Percentiles rank a stretch among this genome's conserved stretches.
Evolutionary conservation across 1,140 invertebrate genomes (phyloP).

Genomic region (Drosophila arizonae): DNA sequence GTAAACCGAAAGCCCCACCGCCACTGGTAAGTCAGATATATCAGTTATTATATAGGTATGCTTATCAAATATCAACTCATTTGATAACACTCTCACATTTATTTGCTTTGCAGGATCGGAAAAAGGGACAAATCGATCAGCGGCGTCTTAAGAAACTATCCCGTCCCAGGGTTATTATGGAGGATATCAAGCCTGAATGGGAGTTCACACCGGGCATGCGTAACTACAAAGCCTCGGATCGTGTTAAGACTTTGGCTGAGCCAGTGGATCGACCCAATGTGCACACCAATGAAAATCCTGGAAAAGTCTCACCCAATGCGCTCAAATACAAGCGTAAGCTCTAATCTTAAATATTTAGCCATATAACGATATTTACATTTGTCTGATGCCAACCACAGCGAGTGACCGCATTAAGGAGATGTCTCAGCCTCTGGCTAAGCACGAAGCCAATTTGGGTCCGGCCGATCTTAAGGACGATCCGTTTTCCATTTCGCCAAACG

Average conservation of each 20-base stretch:
- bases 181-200: slow-evolving; percentile 54
- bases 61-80: too few relatives aligned
- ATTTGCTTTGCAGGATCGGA: slow-evolving; percentile 36
- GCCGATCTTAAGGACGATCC: slow-evolving; percentile 72
- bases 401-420: slow-evolving; percentile 68
- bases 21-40: slow-evolving; percentile 43
- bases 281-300: slow-evolving; percentile 55
- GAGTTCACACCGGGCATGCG: slow-evolving; percentile 54
- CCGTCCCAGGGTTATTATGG: slow-evolving; percentile 38
- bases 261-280: slow-evolving; percentile 46
- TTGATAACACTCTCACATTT: not conserved
- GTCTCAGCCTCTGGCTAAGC: slow-evolving; percentile 52
- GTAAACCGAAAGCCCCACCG: slow-evolving; percentile 47
- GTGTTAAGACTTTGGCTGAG: slow-evolving; percentile 51
- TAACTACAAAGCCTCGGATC: slow-evolving; percentile 49
- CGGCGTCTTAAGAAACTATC: slow-evolving; percentile 53
- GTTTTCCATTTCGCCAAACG: slow-evolving; percentile 69
- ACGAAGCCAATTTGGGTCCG: slow-evolving; percentile 53
- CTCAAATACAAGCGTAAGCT: slow-evolving; percentile 66
- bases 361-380: too few relatives aligned
- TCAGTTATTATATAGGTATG: too few relatives aligned
- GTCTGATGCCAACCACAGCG: slow-evolving; percentile 36
- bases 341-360: not conserved
- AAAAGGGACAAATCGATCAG: slow-evolving; percentile 20
- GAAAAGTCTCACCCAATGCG: slow-evolving; percentile 54